These are phyloP conservation scores for Drosophila fungiperda DNA, from an alignment of 2,888 invertebrate species.

Conservation along the genomic window DNA sequence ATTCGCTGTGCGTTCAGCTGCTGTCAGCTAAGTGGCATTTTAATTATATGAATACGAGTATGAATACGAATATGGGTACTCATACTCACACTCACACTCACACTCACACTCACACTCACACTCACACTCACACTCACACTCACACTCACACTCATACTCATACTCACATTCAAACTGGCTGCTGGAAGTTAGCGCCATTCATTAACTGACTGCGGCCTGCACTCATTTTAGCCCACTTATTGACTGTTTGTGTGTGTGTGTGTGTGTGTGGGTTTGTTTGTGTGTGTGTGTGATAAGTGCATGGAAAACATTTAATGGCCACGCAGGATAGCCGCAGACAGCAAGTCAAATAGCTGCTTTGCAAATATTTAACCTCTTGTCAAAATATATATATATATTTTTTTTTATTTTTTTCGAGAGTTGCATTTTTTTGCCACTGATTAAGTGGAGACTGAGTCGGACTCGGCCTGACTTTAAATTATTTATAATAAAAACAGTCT, in stretches of 20 bases:
- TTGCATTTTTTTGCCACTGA: neutral
- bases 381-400: constrained; percentile 28
- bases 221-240: constrained; percentile 37
- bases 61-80: constrained; percentile 16
- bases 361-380: constrained; percentile 46
- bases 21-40: constrained; percentile 58
- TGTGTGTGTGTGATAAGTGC: constrained; percentile 31
- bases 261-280: neutral
- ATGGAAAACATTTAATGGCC: constrained; percentile 42
- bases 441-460: neutral
- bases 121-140: neutral
- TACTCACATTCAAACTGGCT: constrained; percentile 20
- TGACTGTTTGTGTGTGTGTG: constrained; percentile 3
- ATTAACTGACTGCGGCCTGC: constrained; percentile 38
- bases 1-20: constrained; percentile 45
- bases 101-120: constrained; percentile 1
- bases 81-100: constrained; percentile 3
- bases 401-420: neutral
- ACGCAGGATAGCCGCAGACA: constrained; percentile 18
- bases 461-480: neutral
- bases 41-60: constrained; percentile 58
- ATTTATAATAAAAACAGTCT: constrained; percentile 6
- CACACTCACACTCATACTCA: constrained; percentile 2
- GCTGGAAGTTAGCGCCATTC: constrained; percentile 50
- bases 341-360: constrained; percentile 35